Conservation (phyloP, 2,113 vertebrate genomes). For the Eidolon helvum region DNA sequence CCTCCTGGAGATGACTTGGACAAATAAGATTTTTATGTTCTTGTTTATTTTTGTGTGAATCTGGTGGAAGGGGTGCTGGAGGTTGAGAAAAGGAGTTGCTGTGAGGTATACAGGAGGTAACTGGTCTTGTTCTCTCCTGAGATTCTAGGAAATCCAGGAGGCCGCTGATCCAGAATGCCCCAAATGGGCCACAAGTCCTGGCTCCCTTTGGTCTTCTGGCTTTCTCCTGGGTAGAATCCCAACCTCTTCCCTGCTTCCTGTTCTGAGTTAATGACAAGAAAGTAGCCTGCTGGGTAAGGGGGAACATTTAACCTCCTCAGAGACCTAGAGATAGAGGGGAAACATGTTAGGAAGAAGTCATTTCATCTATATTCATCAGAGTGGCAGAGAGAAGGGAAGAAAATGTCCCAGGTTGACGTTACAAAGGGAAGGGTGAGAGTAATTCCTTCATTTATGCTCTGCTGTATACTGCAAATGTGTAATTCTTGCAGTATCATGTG, state of each 20-base stretch:
- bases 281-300: not conserved
- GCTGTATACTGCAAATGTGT: not conserved
- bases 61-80: not conserved
- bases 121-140: not conserved
- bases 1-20: not conserved
- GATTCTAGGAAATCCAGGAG: not conserved
- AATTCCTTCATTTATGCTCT: not conserved
- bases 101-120: not conserved
- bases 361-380: not conserved
- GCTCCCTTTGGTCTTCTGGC: not conserved
- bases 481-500: not conserved
- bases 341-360: not conserved
- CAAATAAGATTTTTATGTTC: slow-evolving; percentile 4
- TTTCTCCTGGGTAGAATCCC: slow-evolving; percentile 11
- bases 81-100: not conserved
- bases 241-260: not conserved
- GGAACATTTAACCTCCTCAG: not conserved
- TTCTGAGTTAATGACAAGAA: not conserved
- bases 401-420: not conserved
- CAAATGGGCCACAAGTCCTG: not conserved
- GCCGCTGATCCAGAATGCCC: not conserved
- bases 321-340: not conserved
- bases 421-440: not conserved
- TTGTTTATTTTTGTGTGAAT: not conserved
- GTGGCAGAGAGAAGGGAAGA: not conserved